Base-by-base conservation (phyloP, 2,113 vertebrate genomes). In the Hippocampus zosterae region DNA sequence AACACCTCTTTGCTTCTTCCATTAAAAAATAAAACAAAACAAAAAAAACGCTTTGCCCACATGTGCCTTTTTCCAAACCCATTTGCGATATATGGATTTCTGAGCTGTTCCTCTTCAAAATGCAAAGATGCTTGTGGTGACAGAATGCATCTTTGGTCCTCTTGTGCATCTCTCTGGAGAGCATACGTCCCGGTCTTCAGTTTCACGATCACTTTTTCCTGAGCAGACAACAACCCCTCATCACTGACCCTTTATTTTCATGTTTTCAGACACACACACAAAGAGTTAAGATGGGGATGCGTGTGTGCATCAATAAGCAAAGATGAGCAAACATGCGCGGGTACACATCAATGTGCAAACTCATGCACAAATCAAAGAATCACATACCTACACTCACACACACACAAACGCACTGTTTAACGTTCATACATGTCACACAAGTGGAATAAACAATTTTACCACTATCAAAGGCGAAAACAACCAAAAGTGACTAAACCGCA, bases 121-220 rank as follows among this genome's bases (percentile, higher is more conserved):
- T 91, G 91, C 91, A 88, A 92, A 90, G 88, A 87, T 81, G 80
- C 85, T 88, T 86, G 83, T 79, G 78, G 85, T 82, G 84, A 78
- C 81, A 85, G 80, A 88, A 84, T 76, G 78, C 76, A 70, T 74
- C 84, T 82, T 80, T 77, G 75, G 84, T 84, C 77, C 75, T 73
- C 60, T 44, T 79, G 73, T 75, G 71, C 59, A 62, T 71, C 73
- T 81, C 88, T 75, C 85, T 40, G 41, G 81, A 83, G 89, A 81
- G 27, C 3, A 63, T 67, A 72, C 71, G 76, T 52, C 72, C 75
- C 77, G 81, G 73, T 82, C 83, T 15, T 82, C 73, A 71, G 71
- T 83, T 74, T 77, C 73, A 80, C 75, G n/a, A 69, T 87, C 75
- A 68, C 67, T 77, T 70, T 67, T 53, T 87, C 64, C 71, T 70